These are phyloP conservation scores for Amphiprion ocellaris DNA, from an alignment of 2,113 vertebrate genomes.

Conservation along the genomic window DNA sequence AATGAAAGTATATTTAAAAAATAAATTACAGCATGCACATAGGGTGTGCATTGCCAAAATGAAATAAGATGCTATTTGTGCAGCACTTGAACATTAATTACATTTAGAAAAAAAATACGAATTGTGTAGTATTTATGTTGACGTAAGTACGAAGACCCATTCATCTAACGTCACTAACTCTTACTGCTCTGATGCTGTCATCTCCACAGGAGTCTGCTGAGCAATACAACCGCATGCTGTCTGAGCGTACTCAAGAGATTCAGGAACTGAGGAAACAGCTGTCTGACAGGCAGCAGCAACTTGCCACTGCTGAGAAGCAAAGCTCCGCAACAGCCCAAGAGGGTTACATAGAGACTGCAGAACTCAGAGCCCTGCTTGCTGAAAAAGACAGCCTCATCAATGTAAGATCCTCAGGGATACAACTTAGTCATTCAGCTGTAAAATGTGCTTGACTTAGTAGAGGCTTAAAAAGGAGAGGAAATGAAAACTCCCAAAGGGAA, in stretches of 20 bases:
- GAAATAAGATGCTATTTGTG: no score
- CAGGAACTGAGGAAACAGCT: conserved; percentile 82
- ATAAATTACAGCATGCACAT: background rate
- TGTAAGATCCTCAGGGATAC: conserved; percentile 72
- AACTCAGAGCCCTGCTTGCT: conserved; percentile 75
- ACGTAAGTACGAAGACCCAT: background rate
- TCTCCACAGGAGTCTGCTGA: conserved; percentile 81
- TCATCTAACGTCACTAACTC: background rate
- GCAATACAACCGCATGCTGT: conserved; percentile 81
- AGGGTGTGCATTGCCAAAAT: no score
- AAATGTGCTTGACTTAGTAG: conserved; percentile 31
- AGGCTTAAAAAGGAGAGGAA: conserved; percentile 18
- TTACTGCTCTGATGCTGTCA: conserved; percentile 22
- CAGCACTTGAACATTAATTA: no score
- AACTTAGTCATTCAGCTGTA: conserved; percentile 16
- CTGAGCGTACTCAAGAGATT: conserved; percentile 79
- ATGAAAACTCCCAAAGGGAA: conserved; percentile 4
- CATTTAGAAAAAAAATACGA: no score
- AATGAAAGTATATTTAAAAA: no score
- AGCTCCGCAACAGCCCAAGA: conserved; percentile 74
- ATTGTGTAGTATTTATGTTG: background rate
- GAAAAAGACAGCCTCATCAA: conserved; percentile 85
- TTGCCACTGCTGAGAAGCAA: conserved; percentile 73
- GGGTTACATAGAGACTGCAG: conserved; percentile 72
- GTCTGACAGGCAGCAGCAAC: conserved; percentile 76